Base-by-base conservation (phyloP, 1,140 invertebrate species). In the Drepana arcuata region DNA sequence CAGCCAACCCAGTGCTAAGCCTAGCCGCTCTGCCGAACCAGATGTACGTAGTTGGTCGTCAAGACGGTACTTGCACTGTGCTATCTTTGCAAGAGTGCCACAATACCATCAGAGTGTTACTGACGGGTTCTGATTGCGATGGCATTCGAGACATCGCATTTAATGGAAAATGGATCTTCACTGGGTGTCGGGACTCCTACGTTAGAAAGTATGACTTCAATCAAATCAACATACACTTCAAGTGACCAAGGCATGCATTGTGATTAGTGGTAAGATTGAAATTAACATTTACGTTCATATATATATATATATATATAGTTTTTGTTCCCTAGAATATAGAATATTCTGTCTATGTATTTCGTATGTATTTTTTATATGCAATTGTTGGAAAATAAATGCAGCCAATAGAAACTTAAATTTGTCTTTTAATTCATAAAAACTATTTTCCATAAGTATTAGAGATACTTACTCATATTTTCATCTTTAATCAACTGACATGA, bases 111-210 rank as follows among this genome's bases (percentile, higher is more conserved):
- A 66, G 84, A 38, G 84, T 88, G 1, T 84, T 89, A 28, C 67
- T 92, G 4, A 90, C 90, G 11, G 91, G 91, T 0, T 84, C 91
- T 2, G 87, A 92, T 52, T 90, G 86, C 78, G 91, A 93, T 55
- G 87, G 88, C 5, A 84, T 89, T 13, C 84, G 88, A 56, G 83
- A 85, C 41, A 57, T 89, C 18, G 65, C 81, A 2, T 83, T 77
- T 34, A 88, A 89, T 59, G 79, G 79, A 7, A 80, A 79, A 45
- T 85, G 84, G 73, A 65, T 89, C 10, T 86, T 85, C 36, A 84
- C 88, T 1, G 86, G 73, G 1, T 86, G 85, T 46, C 66, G 88
- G 41, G 88, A 89, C 66, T 68, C 79, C 10, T 41, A 57, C 16
- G 78, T 90, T 24, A 71, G 88, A 40, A 88, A 87, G 64, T 90